Evolutionary conservation across 2,797 vertebrate genomes (phyloP).

Genomic region (Potorous gilbertii): DNA sequence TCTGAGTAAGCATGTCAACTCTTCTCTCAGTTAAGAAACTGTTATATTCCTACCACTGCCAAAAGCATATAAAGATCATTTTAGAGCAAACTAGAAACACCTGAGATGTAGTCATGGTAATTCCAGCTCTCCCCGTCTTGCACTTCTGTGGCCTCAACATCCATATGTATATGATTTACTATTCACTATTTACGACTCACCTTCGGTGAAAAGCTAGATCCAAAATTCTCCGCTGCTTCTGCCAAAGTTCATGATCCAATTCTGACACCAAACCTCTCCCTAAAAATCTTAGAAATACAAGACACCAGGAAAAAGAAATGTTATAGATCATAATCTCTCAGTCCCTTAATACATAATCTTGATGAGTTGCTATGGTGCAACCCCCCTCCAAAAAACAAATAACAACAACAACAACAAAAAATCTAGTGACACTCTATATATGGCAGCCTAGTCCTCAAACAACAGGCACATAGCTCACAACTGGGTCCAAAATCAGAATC

Average conservation of each 20-base stretch:
- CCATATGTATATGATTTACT: not conserved
- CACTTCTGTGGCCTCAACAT: not conserved
- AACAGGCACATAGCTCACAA: not conserved
- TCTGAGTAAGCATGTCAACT: not conserved
- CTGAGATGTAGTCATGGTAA: not conserved
- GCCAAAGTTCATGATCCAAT: slow-evolving; percentile 89
- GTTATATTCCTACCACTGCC: not conserved
- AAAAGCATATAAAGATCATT: not conserved
- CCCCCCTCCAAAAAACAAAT: not conserved
- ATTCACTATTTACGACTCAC: slow-evolving; percentile 82
- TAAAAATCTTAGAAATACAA: slow-evolving; percentile 86
- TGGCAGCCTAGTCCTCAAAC: not conserved
- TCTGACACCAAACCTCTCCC: slow-evolving; percentile 90
- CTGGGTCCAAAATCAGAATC: not conserved
- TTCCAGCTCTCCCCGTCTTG: not conserved
- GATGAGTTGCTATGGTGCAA: not conserved
- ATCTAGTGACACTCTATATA: not conserved
- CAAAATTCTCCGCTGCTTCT: slow-evolving; percentile 92
- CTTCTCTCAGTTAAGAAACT: not conserved
- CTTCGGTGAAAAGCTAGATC: slow-evolving; percentile 93
- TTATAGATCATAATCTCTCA: not conserved
- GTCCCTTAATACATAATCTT: not conserved
- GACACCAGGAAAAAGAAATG: not conserved
- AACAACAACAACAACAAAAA: too few species aligned
- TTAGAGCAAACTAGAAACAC: not conserved